Evolutionary conservation across 2,888 invertebrate genomes (phyloP).

Genomic region (Apocheima hispidaria): DNA sequence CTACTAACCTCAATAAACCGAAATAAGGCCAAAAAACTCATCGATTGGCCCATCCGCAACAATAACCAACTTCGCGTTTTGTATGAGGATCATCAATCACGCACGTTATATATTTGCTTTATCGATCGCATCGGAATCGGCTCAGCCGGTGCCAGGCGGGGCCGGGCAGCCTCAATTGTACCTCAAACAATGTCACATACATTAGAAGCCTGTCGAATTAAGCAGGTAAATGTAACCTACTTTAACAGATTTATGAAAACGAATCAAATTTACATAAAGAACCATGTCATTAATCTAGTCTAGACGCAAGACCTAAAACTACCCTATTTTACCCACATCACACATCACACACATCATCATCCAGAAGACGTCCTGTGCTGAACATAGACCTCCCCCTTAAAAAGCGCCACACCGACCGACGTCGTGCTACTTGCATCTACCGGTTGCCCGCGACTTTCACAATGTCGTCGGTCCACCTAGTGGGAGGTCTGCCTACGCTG

Average conservation of each 20-base stretch:
- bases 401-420: no score
- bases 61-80: constrained; percentile 57
- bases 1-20: constrained; percentile 43
- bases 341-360: no score
- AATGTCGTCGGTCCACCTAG: no score
- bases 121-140: constrained; percentile 71
- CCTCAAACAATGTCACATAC: constrained; percentile 58
- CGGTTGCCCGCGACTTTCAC: no score
- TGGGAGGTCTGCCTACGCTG: no score
- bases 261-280: no score
- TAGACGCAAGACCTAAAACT: not conserved
- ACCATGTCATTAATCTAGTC: not conserved
- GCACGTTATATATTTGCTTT: constrained; percentile 71
- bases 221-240: constrained; percentile 25
- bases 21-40: constrained; percentile 46
- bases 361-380: no score
- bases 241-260: constrained; percentile 3
- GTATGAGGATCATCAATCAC: constrained; percentile 75
- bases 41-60: constrained; percentile 55
- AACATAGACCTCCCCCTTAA: no score
- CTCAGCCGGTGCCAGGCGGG: constrained; percentile 68
- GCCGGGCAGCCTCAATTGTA: constrained; percentile 55
- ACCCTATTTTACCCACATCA: no score
- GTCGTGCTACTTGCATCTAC: no score
- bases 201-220: constrained; percentile 24